Evolutionary conservation across 2,797 vertebrate genomes (phyloP).

Genomic region (Cephalopachus bancanus): DNA sequence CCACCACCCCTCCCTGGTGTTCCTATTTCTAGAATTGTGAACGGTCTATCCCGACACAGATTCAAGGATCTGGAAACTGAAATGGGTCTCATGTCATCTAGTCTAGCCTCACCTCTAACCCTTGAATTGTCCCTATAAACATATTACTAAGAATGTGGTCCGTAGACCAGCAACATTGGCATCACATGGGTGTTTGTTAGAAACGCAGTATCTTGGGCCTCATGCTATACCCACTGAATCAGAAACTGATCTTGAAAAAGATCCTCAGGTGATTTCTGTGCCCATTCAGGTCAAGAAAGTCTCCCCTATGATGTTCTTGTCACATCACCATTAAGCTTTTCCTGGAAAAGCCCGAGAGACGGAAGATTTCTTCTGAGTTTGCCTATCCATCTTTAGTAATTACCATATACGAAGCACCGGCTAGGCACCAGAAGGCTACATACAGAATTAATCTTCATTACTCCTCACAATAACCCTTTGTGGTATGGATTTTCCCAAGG

Average conservation of each 20-base stretch:
- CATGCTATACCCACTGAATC: not conserved
- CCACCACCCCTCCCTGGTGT: not conserved
- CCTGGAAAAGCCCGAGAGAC: not conserved
- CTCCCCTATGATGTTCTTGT: not conserved
- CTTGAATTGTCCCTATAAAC: not conserved
- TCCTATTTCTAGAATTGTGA: not conserved
- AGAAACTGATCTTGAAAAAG: not conserved
- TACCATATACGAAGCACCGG: not conserved
- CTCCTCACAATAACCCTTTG: constrained; percentile 10
- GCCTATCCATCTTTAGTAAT: not conserved
- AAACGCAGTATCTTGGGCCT: not conserved
- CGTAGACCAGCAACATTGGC: not conserved
- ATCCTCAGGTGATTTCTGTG: not conserved
- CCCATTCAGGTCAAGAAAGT: not conserved
- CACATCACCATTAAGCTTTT: not conserved
- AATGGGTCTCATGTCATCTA: not conserved
- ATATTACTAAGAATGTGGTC: not conserved
- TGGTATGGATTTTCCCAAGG: not conserved
- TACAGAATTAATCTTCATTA: constrained; percentile 44
- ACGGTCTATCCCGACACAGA: not conserved
- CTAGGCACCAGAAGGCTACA: not conserved
- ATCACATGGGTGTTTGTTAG: not conserved
- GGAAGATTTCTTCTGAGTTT: not conserved
- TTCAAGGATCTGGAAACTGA: constrained; percentile 25
- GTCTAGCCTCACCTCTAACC: not conserved